Conservation (phyloP, 2,113 vertebrate genomes). For the Empidonax traillii region DNA sequence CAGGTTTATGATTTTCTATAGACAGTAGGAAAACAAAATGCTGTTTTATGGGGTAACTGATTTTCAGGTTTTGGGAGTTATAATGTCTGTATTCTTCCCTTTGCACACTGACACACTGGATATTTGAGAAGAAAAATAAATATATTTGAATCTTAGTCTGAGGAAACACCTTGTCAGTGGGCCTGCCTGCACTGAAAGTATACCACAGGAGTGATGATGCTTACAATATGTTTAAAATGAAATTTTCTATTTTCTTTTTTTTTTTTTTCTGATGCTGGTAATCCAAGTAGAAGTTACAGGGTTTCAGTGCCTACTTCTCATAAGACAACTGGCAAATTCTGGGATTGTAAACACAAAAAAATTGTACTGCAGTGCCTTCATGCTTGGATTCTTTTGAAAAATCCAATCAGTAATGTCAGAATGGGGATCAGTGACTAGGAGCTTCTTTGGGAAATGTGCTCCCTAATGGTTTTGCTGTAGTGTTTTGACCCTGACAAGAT, state of each 20-base stretch:
- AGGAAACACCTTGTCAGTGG: background rate
- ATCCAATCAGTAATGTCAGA: fast-evolving
- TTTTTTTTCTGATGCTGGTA: background rate
- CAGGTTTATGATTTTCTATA: background rate
- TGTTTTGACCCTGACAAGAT: too few species aligned
- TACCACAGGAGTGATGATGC: background rate
- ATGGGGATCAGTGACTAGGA: background rate
- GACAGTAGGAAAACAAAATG: background rate
- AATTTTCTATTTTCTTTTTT: background rate
- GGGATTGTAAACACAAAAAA: background rate
- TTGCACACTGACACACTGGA: background rate
- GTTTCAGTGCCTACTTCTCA: background rate
- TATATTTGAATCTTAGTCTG: background rate
- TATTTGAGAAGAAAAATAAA: background rate
- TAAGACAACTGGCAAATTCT: background rate
- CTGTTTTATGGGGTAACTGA: background rate
- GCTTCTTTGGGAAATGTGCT: background rate
- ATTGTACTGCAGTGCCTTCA: background rate
- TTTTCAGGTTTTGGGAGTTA: background rate
- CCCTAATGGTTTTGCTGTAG: background rate
- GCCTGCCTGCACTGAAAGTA: background rate
- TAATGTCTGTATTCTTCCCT: background rate
- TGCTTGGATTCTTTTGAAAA: background rate
- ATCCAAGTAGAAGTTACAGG: background rate
- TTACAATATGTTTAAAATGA: background rate